Percentiles rank a stretch among this genome's conserved stretches.
These are phyloP conservation scores for Pantala flavescens DNA, from an alignment of 1,140 invertebrate species.

Conservation along the genomic window DNA sequence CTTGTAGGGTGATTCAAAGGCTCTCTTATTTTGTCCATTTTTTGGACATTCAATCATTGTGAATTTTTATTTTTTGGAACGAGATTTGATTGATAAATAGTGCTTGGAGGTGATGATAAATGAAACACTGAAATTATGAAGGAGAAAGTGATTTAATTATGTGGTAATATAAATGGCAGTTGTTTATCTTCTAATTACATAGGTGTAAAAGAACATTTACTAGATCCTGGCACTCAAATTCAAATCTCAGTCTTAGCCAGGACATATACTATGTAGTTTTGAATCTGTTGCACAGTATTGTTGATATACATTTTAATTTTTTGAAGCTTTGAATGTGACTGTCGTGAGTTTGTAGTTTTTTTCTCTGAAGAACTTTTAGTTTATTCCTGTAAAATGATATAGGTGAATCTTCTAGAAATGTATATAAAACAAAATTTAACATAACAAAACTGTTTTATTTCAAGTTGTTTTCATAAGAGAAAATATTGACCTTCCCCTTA, in stretches of 20 bases:
- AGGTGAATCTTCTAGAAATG: neutral
- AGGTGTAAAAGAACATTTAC: neutral
- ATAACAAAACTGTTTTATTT: constrained; percentile 4
- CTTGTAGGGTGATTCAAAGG: neutral
- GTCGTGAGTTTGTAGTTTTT: constrained; percentile 2
- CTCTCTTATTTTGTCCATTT: neutral
- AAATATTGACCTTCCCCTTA: neutral
- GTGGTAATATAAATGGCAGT: neutral
- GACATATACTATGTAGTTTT: neutral
- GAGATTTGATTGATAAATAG: neutral
- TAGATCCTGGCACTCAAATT: neutral
- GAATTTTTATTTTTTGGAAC: constrained; percentile 2
- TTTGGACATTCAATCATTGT: neutral
- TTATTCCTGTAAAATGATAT: constrained; percentile 4
- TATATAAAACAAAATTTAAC: constrained; percentile 11
- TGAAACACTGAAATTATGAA: neutral
- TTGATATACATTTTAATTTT: neutral
- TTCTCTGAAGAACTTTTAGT: constrained; percentile 1
- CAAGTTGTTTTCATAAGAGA: neutral
- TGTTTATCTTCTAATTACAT: constrained; percentile 7
- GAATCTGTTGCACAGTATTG: constrained; percentile 2
- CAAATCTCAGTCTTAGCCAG: neutral
- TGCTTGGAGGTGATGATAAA: neutral
- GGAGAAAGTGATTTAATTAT: neutral
- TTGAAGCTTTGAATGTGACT: constrained; percentile 7